A percentile compares a stretch with the other conserved stretches of the same genome.
Conservation (phyloP, 2,113 vertebrate species). For the Ceyx cyanopectus region DNA sequence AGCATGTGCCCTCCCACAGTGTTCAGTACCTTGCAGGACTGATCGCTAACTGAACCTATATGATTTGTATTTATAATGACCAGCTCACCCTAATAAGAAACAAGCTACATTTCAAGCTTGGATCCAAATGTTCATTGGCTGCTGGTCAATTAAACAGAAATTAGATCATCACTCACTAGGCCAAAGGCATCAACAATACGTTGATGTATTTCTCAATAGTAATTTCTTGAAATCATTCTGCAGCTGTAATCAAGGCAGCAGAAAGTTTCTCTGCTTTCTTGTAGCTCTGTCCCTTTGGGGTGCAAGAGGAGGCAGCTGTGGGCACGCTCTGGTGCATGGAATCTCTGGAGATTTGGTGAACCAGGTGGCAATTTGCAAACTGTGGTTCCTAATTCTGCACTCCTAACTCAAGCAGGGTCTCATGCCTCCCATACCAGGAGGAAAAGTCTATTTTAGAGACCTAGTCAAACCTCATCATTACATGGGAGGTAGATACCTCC, state of each 20-base stretch:
- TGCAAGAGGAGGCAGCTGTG: neutral
- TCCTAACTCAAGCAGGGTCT: neutral
- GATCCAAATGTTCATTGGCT: constrained; percentile 61
- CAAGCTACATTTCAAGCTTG: neutral
- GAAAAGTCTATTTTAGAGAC: neutral
- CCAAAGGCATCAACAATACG: constrained; percentile 45
- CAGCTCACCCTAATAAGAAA: constrained; percentile 7
- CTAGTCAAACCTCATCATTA: neutral
- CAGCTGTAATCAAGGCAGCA: constrained; percentile 60
- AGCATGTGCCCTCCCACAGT: neutral
- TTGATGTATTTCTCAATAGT: constrained; percentile 65
- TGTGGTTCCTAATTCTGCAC: neutral
- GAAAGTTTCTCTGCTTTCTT: neutral
- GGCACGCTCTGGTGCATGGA: fast-evolving
- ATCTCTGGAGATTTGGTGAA: neutral
- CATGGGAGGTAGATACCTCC: neutral
- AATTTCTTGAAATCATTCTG: constrained; percentile 65
- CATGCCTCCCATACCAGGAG: fast-evolving
- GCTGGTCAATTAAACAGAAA: constrained; percentile 72
- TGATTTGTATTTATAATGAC: neutral
- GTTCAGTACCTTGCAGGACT: neutral
- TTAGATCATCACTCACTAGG: constrained; percentile 68
- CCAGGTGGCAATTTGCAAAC: neutral
- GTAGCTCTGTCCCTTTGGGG: neutral
- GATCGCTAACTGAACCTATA: neutral